Base-by-base conservation (phyloP, 64 coral and sea anemone species). In the Anthopleura sola region DNA sequence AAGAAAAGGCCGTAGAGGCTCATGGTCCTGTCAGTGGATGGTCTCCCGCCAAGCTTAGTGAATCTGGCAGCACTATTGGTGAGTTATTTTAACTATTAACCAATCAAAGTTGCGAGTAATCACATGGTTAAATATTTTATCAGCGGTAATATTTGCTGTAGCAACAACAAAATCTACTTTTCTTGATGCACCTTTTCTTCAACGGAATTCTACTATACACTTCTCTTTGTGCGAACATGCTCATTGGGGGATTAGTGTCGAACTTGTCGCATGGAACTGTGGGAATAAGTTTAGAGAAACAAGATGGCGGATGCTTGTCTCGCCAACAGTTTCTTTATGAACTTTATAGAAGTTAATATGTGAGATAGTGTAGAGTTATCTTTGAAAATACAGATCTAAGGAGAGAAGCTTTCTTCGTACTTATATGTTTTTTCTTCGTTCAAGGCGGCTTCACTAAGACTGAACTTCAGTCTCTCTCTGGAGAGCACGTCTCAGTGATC, bases 61-160 rank as follows among this genome's bases (percentile, higher is more conserved):
- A 84, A 18, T 68, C 82, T 23, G 91, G 91, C 4, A 86, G 66
- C 16, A 55, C 86, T 36, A 85, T 93, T 75, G 91, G 91, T 93
- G 86, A 12, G 91, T 44, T 48, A 12, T 19, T 21, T 60, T 83
- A 31, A 15, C n/a, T 15, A 32, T 71, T 71, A 71, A 71, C 76
- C 36, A 79, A 39, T 48, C 76, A 79, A 79, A 37, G 76, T 37
- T 39, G 34, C 16, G 6, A 79, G 21, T n/a, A 39, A 39, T 21
- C 23, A 39, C 36, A 33, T 79, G 36, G 29, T 48, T 37, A 28
- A 8, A 48, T 79, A 6, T 21, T 79, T 0, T 79, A 13, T 79
- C 19, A 8, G 36, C 23, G 28, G 12, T n/a, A 6, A 75, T 33
- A 75, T 75, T 75, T 13, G 12, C 50, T 17, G 3, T 11, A 48